Evolutionary conservation across 1,140 invertebrate genomes (phyloP).

Genomic region (Glossosoma conforme): DNA sequence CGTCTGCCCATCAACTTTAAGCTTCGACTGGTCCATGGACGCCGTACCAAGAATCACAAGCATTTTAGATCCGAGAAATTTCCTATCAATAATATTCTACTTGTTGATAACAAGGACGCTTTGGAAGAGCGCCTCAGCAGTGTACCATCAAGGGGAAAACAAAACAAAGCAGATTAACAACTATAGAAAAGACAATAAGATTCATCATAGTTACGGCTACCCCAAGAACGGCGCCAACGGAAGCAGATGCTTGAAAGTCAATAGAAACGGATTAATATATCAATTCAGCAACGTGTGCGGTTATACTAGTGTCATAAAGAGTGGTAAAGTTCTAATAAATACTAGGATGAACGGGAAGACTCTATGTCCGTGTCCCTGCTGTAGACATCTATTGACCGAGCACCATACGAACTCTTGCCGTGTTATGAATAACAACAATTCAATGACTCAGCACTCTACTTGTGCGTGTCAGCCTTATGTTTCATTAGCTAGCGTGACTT

Average conservation of each 20-base stretch:
- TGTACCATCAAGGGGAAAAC: constrained; percentile 21
- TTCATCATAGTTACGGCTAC: constrained; percentile 21
- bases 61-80: constrained; percentile 69
- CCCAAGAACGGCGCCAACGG: constrained; percentile 22
- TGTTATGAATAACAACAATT: constrained; percentile 56
- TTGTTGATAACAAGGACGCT: constrained; percentile 48
- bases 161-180: constrained; percentile 15
- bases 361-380: constrained; percentile 48
- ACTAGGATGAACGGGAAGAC: constrained; percentile 31
- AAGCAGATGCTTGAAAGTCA: constrained; percentile 24
- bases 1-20: constrained; percentile 74
- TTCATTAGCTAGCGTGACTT: constrained; percentile 29
- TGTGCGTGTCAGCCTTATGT: constrained; percentile 39
- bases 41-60: constrained; percentile 75
- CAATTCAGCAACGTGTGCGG: constrained; percentile 28
- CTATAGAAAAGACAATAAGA: constrained; percentile 24
- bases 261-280: constrained; percentile 29
- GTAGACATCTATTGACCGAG: constrained; percentile 50
- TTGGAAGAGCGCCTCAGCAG: constrained; percentile 34
- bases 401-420: constrained; percentile 51
- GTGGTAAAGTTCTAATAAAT: constrained; percentile 26
- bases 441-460: constrained; percentile 43
- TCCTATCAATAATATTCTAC: constrained; percentile 69
- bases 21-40: constrained; percentile 96
- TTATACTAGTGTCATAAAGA: constrained; percentile 27